Conservation (phyloP, 1,140 invertebrate genomes). For the Cylas formicarius region DNA sequence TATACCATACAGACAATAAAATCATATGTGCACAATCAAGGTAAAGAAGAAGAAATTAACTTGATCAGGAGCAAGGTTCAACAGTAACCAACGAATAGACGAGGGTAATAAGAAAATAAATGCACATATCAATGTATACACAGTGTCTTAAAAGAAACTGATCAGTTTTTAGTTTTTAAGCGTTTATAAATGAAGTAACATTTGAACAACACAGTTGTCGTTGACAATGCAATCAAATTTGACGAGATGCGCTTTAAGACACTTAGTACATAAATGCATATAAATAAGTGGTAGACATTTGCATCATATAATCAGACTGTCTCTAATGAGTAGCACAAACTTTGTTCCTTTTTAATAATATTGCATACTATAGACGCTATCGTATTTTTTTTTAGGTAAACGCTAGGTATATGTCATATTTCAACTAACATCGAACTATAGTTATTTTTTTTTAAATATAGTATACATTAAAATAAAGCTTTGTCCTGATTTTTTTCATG, state of each 20-base stretch:
- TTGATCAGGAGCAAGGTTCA: too few relatives aligned
- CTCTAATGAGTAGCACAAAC: conserved; percentile 40
- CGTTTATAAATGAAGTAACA: too few relatives aligned
- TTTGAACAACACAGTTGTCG: too few relatives aligned
- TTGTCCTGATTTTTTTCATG: conserved; percentile 36
- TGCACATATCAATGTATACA: too few relatives aligned
- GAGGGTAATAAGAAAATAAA: too few relatives aligned
- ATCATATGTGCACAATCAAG: conserved; percentile 20
- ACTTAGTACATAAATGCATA: too few relatives aligned
- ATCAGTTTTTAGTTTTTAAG: too few relatives aligned
- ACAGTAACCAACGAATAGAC: too few relatives aligned
- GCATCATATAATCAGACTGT: conserved; percentile 33
- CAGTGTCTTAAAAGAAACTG: too few relatives aligned
- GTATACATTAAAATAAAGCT: conserved; percentile 43
- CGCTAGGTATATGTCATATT: conserved; percentile 36
- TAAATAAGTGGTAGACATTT: conserved; percentile 14
- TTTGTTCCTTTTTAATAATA: conserved; percentile 31
- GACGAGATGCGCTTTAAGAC: too few relatives aligned
- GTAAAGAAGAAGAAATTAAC: too few relatives aligned
- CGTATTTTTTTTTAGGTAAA: conserved; percentile 29
- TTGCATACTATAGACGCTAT: conserved; percentile 41
- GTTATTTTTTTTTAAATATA: conserved; percentile 31
- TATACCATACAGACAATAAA: conserved; percentile 24
- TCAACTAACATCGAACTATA: conserved; percentile 42
- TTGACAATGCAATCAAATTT: too few relatives aligned